Evolutionary conservation across 2,888 invertebrate genomes (phyloP), one percentile per base, ranked within the genome.

Genomic region (Achlya flavicornis): DNA sequence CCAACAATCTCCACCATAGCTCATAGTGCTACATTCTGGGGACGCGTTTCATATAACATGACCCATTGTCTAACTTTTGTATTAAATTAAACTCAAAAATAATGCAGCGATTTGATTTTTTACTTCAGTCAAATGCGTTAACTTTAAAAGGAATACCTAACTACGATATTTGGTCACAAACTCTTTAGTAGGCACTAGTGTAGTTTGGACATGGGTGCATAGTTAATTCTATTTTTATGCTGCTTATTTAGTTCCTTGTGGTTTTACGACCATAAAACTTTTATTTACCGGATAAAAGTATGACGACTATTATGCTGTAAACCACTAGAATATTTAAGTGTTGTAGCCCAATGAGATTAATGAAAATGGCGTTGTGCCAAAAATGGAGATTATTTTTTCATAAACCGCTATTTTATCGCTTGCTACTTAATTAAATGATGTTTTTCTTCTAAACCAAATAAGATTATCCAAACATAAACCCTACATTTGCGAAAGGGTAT

Each of bases 141-240:
- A 43, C 14, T 14, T 14, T 7, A 38, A 38, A 10, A 38, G 10
- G 35, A 35, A 11, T 41, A 41, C 3, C 41, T 10, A 26, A 10
- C 10, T 41, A 41, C 10, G 26, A 26, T 63, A 48, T 14, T 64
- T 63, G 72, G 65, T 74, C 70, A 71, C 61, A 35, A 59, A n/a
- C 12, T 16, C 26, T 60, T 60, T 60, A 5, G 19, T 41, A 60
- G 12, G 26, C 26, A 60, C 41, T 43, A n/a, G 26, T 8, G 12
- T 10, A 43, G 60, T 41, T 43, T 26, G 19, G 14, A 41, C 14
- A 43, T 19, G 26, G 5, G 5, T 11, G 61, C 60, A 60, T 64
- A 62, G 60, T 67, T 62, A 63, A 65, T 68, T 75, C 62, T 73
- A 74, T 70, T 76, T 71, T 73, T 69, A 64, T 63, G 58, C 61